These are phyloP conservation scores for Lycocorax pyrrhopterus DNA, from an alignment of 2,113 vertebrate genomes.

Conservation along the genomic window DNA sequence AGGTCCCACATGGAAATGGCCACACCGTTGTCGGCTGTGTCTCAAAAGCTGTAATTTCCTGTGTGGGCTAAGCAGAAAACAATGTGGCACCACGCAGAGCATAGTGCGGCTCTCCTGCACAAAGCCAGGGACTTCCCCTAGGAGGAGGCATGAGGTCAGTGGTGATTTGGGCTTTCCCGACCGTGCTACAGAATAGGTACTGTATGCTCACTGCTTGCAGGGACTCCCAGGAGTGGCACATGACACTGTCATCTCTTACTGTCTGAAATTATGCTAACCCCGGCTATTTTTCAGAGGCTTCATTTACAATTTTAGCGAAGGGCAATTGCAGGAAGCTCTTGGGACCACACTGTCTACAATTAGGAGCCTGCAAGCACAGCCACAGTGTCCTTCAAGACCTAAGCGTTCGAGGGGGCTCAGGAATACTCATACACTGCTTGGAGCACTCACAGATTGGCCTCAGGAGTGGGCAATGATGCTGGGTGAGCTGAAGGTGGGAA, in stretches of 20 bases:
- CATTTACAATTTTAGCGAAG: background rate
- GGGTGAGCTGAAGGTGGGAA: background rate
- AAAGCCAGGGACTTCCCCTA: background rate
- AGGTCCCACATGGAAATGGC: background rate
- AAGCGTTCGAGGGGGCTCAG: background rate
- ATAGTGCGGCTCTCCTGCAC: background rate
- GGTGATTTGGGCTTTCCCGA: background rate
- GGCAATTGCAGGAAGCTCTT: background rate
- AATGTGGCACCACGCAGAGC: accelerated
- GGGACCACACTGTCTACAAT: background rate
- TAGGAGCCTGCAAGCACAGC: background rate
- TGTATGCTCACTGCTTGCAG: background rate
- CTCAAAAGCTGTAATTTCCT: background rate
- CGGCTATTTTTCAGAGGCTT: background rate
- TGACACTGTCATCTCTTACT: background rate
- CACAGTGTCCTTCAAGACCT: background rate
- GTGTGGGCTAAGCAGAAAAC: background rate
- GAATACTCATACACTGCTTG: background rate
- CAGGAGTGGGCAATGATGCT: background rate
- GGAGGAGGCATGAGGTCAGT: accelerated
- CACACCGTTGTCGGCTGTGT: accelerated
- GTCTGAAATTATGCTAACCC: background rate
- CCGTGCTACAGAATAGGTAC: background rate
- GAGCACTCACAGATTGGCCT: background rate
- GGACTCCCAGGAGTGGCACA: background rate